Base-by-base conservation (phyloP, 1,140 invertebrate genomes). In the Amphibalanus amphitrite region DNA sequence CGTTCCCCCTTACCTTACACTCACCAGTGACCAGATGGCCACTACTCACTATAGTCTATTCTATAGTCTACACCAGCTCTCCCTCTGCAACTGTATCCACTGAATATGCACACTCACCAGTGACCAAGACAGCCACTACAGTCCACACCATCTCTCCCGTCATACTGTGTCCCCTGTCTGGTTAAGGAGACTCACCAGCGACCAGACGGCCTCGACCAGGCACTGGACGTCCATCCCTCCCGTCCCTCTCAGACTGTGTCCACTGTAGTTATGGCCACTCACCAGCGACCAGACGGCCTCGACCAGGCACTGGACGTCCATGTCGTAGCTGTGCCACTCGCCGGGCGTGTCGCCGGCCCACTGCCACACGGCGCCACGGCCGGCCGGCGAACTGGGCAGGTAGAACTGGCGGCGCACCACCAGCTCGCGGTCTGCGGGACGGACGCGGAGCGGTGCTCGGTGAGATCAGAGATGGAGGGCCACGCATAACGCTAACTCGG, bases 281-380 rank as follows among this genome's bases (percentile, higher is more conserved):
- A 89, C 88, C 75, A 73, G 68, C 1, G 82, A 83, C 28, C 89
- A 92, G 25, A 89, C 86, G 77, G 89, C 87, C 81, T 94, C 91
- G 74, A 93, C 86, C 38, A 89, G 83, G 78, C 88, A 89, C 78
- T 92, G 90, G 17, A 88, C 86, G 77, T 88, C 86, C 84, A 88
- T 87, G 76, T 88, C 87, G 78, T 88, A 88, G 30, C 82, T 87
- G 82, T 86, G 89, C 90, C 90, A 94, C 70, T 83, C 81, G 8
- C 79, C 80, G 10, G 76, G 71, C 70, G 79, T 80, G 78, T 88
- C 85, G 23, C 83, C 84, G 81, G 80, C 86, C 78, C 85, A 89
- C 68, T 88, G 87, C 90, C 91, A 93, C 79, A 89, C 88, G 59
- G 88, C 88, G 71, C 91, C 91, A 79, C 91, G 89, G 6, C 89